These are phyloP conservation scores for Ariolimax columbianus DNA, from an alignment of 2,888 invertebrate species.

Conservation along the genomic window DNA sequence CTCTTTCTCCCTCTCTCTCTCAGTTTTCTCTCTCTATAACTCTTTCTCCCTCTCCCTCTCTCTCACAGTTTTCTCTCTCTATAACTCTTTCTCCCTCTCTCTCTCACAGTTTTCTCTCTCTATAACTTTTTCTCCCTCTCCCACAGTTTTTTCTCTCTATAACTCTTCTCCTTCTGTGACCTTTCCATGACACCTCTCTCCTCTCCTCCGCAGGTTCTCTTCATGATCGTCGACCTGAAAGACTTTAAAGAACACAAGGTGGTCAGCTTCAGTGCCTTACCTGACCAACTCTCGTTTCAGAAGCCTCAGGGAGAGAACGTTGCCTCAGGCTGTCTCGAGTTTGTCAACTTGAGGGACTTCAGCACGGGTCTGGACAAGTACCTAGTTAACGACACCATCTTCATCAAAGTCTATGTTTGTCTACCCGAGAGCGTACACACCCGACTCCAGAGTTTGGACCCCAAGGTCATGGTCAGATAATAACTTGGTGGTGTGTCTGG, in stretches of 20 bases:
- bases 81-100: no score
- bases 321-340: neutral
- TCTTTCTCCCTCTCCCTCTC: no score
- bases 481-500: neutral
- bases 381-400: slow-evolving; percentile 2
- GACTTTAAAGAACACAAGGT: slow-evolving; percentile 66
- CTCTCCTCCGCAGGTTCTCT: slow-evolving; percentile 24
- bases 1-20: no score
- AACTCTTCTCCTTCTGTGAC: no score
- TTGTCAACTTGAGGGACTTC: slow-evolving; percentile 37
- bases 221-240: slow-evolving; percentile 72
- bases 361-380: slow-evolving; percentile 17
- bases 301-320: slow-evolving; percentile 59
- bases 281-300: slow-evolving; percentile 71
- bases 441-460: slow-evolving; percentile 24
- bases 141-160: no score
- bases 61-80: no score
- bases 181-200: no score
- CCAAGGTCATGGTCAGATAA: slow-evolving; percentile 10
- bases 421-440: neutral
- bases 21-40: no score
- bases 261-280: slow-evolving; percentile 76
- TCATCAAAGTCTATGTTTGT: slow-evolving; percentile 3
- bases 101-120: no score
- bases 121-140: no score